A percentile compares a stretch with the other conserved stretches of the same genome.
Evolutionary conservation across 2,888 invertebrate species (phyloP).

Genomic region (Platyscelio sp.): DNA sequence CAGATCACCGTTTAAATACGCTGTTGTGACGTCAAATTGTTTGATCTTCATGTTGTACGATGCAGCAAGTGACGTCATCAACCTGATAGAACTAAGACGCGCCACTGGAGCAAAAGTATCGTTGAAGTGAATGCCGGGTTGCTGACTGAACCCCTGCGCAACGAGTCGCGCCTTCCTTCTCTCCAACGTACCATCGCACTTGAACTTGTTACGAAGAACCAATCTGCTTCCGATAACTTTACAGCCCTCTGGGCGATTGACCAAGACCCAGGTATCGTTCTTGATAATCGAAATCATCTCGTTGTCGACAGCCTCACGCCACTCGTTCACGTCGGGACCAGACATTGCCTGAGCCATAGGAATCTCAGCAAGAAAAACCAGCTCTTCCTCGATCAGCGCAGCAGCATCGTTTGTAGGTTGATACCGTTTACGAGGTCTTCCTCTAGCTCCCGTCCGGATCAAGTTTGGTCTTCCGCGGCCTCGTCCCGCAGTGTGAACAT

Average conservation of each 20-base stretch:
- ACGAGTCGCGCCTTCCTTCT: conserved; percentile 5
- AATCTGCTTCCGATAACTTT: conserved; percentile 1
- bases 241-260: neutral
- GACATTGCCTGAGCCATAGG: conserved; percentile 7
- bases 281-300: neutral
- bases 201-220: neutral
- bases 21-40: conserved; percentile 2
- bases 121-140: neutral
- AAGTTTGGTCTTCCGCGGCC: neutral
- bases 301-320: neutral
- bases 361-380: neutral
- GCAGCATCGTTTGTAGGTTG: neutral
- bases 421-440: conserved; percentile 4
- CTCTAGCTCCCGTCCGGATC: neutral
- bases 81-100: neutral
- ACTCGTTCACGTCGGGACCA: neutral
- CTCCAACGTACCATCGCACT: neutral
- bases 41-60: neutral
- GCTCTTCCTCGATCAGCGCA: neutral
- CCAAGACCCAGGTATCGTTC: neutral
- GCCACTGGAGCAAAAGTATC: conserved; percentile 15
- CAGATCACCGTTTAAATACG: conserved; percentile 18
- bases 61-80: neutral
- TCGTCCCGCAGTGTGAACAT: neutral
- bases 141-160: conserved; percentile 1